Percentiles rank a stretch among this genome's conserved stretches.
phyloP scores from a whole-genome alignment of 2,888 invertebrate species.

The Conomelus anceps region DNA sequence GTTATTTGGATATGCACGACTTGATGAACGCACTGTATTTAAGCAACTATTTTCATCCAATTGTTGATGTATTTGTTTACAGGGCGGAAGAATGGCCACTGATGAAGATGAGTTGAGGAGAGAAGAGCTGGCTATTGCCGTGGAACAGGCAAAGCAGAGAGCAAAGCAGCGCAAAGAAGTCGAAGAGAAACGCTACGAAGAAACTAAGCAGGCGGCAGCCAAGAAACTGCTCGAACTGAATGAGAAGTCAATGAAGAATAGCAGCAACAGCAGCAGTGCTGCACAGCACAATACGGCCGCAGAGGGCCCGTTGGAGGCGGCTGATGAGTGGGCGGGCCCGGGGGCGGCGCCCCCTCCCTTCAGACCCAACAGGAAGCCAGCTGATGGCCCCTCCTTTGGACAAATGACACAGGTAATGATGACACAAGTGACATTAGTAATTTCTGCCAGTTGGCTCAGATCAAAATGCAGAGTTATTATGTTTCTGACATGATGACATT shows the following conservation, averaged over 20 bases:
- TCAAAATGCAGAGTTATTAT: too few relatives aligned
- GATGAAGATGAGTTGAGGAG: constrained; percentile 62
- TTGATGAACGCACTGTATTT: too few relatives aligned
- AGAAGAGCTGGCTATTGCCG: constrained; percentile 70
- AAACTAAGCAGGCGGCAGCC: constrained; percentile 54
- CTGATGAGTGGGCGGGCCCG: constrained; percentile 12
- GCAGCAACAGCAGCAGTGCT: constrained; percentile 38
- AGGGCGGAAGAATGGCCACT: constrained; percentile 17
- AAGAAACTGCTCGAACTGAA: constrained; percentile 63
- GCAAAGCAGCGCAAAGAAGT: constrained; percentile 82
- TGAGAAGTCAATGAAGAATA: constrained; percentile 47
- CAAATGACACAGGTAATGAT: constrained; percentile 41
- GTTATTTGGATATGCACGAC: too few relatives aligned
- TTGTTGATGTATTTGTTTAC: constrained; percentile 4
- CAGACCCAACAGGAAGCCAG: not conserved
- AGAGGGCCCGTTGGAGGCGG: constrained; percentile 40
- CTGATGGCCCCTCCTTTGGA: constrained; percentile 32
- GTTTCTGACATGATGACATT: too few relatives aligned
- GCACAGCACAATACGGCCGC: constrained; percentile 47
- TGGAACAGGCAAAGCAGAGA: constrained; percentile 74
- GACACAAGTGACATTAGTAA: constrained; percentile 41
- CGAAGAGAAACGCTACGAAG: constrained; percentile 71
- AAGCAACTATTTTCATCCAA: too few relatives aligned
- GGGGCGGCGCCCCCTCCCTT: not conserved
- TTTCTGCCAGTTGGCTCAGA: too few relatives aligned